Evolutionary conservation across 2,888 invertebrate genomes (phyloP).

Genomic region (Lordiphosa fenestrarum): DNA sequence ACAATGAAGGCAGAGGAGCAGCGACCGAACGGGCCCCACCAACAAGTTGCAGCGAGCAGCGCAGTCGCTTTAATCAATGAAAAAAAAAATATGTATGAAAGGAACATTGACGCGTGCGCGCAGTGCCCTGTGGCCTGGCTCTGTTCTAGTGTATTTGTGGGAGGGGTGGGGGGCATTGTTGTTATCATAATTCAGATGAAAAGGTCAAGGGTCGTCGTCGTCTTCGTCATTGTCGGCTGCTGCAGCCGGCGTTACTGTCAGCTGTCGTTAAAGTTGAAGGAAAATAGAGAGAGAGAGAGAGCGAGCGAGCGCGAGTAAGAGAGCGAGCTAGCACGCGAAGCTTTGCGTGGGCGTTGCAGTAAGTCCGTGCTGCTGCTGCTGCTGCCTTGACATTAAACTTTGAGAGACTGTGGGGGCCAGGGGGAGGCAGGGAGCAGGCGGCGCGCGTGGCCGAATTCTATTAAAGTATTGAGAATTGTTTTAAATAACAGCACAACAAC

Average conservation of each 20-base stretch:
- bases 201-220: constrained; percentile 59
- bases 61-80: constrained; percentile 2
- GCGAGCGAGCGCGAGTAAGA: not conserved
- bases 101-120: constrained; percentile 31
- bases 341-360: constrained; percentile 17
- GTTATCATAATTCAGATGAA: constrained; percentile 55
- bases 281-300: constrained; percentile 6
- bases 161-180: constrained; percentile 23
- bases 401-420: not conserved
- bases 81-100: not conserved
- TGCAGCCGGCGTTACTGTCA: constrained; percentile 35
- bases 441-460: constrained; percentile 55
- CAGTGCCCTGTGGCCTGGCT: constrained; percentile 23
- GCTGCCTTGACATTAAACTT: constrained; percentile 37
- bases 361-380: constrained; percentile 19
- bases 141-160: not conserved
- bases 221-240: not conserved
- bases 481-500: constrained; percentile 23
- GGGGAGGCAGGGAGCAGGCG: constrained; percentile 1
- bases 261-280: constrained; percentile 19
- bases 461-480: constrained; percentile 57
- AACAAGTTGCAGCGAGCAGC: constrained; percentile 30
- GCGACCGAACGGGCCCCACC: constrained; percentile 15
- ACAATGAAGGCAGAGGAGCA: constrained; percentile 6
- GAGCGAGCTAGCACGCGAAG: constrained; percentile 6